Evolutionary conservation across 92 coral and sea anemone genomes (phyloP).

Genomic region (Zoanthus solanderi): DNA sequence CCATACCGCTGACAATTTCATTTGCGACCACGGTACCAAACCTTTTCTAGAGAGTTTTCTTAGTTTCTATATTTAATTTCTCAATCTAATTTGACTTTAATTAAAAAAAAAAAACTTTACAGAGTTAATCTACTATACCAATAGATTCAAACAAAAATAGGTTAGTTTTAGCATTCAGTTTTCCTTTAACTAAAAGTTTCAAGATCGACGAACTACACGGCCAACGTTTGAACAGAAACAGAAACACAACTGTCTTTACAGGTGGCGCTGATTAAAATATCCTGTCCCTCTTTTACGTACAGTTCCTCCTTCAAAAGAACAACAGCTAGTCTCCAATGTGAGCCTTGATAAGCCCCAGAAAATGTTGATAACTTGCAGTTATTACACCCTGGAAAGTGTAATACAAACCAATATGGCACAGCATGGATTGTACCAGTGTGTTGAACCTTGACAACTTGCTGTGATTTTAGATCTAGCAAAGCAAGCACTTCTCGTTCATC

Average conservation of each 20-base stretch:
- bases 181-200: not conserved
- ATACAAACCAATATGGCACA: conserved; percentile 87
- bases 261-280: conserved; percentile 68
- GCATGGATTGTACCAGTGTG: conserved; percentile 82
- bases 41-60: too few species aligned
- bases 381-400: conserved; percentile 62
- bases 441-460: conserved; percentile 64
- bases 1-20: too few species aligned
- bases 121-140: too few species aligned
- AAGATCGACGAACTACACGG: not conserved
- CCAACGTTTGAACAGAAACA: conserved; percentile 34
- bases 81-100: too few species aligned
- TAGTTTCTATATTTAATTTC: too few species aligned
- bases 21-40: too few species aligned
- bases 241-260: conserved; percentile 85
- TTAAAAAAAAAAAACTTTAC: too few species aligned
- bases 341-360: conserved; percentile 72
- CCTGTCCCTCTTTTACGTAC: conserved; percentile 74
- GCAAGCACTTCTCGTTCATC: conserved; percentile 72
- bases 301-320: conserved; percentile 72
- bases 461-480: conserved; percentile 66
- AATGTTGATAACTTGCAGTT: conserved; percentile 68
- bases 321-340: conserved; percentile 96
- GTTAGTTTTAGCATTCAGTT: too few species aligned
- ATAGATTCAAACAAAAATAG: too few species aligned